These are phyloP conservation scores for Cryptops parisi DNA, from an alignment of 2,888 invertebrate genomes.

Conservation along the genomic window DNA sequence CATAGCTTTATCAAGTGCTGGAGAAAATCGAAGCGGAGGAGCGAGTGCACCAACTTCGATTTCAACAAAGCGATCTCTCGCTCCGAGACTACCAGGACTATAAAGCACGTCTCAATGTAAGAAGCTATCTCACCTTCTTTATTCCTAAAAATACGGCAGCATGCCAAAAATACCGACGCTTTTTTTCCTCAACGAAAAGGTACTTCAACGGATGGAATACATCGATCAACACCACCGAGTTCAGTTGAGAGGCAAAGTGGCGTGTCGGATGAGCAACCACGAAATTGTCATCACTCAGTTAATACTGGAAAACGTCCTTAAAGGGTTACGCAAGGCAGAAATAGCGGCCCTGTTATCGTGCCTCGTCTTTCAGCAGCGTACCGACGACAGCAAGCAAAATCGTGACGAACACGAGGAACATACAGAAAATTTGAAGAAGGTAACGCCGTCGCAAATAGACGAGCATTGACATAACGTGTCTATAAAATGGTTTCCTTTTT, in stretches of 20 bases:
- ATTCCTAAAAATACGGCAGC: conserved; percentile 29
- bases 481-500: no score
- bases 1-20: no score
- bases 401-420: conserved; percentile 35
- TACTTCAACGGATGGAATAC: no score
- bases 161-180: conserved; percentile 61
- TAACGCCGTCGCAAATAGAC: no score
- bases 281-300: conserved; percentile 89
- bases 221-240: no score
- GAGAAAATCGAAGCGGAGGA: no score
- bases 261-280: conserved; percentile 65
- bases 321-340: conserved; percentile 70
- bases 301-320: conserved; percentile 76
- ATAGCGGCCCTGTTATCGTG: conserved; percentile 87
- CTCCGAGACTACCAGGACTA: conserved; percentile 82
- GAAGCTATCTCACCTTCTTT: no score
- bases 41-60: conserved; percentile 44
- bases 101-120: conserved; percentile 55
- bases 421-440: no score
- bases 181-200: no score
- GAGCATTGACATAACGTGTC: no score
- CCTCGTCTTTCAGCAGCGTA: conserved; percentile 76
- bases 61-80: conserved; percentile 66
- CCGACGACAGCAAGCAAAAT: conserved; percentile 38
- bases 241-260: conserved; percentile 66